Evolutionary conservation across 2,888 invertebrate genomes (phyloP), one percentile per base, ranked within the genome.

Genomic region (Pseudococcus jackbeardsleyi): DNA sequence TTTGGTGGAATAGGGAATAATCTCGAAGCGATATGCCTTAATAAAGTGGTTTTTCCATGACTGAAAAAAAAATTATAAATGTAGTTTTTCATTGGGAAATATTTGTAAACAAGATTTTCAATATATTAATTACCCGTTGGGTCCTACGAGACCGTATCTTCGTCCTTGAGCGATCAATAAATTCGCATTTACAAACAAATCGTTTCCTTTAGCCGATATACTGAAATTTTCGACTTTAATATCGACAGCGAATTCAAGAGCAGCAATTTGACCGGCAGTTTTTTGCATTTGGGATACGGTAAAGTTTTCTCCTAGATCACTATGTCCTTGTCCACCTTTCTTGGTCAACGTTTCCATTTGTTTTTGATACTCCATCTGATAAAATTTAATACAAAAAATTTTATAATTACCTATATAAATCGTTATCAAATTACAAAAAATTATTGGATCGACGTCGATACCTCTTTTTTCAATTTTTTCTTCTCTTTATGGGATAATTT

Each of bases 141-240:
- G 99, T 39, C 99, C 99, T 2, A 99, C 99, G 7, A 99, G 93
- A 91, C 99, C 99, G 92, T 99, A 99, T 90, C 98, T 94, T 82
- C 99, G 94, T 0, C 98, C 98, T 91, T 96, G 94, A 0, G 99
- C 98, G 90, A 99, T 98, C 86, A 97, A 93, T 50, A 99, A 92
- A 91, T 95, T 97, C 0, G 99, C 99, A 92, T 99, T 99, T 50
- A 98, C 96, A 92, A 99, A 99, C 82, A 99, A 93, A 91, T 99
- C 98, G 91, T 99, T 98, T 88, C 99, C 99, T 92, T 98, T 96
- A 0, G 99, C 99, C 26, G 97, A 95, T 90, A 99, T 99, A 89
- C 98, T 98, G 91, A 99, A 99, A 92, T 98, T 98, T 91, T 99
- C 99, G 46, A 91, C 96, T 93, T 99, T 99, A 86, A 99, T 99